Evolutionary conservation across 2,888 invertebrate species (phyloP).

Genomic region (Aphidoletes aphidimyza): DNA sequence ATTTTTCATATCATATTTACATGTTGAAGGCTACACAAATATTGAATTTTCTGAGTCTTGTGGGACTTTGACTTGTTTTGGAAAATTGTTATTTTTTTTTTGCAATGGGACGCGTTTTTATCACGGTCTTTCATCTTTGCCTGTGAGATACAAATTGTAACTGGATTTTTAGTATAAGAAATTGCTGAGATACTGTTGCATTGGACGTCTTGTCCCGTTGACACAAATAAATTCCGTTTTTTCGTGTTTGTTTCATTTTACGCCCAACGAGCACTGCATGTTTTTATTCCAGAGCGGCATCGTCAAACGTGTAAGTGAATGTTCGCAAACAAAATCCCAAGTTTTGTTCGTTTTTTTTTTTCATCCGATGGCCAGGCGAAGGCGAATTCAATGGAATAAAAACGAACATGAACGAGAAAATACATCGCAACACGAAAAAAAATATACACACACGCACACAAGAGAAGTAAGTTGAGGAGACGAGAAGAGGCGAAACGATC

Average conservation of each 20-base stretch:
- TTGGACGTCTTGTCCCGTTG: conserved; percentile 36
- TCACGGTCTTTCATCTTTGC: background rate
- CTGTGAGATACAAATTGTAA: too few species aligned
- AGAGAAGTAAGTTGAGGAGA: too few species aligned
- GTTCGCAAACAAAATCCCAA: conserved; percentile 51
- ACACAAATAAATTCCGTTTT: background rate
- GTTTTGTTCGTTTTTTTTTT: conserved; percentile 15
- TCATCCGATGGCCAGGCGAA: background rate
- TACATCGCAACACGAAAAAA: background rate
- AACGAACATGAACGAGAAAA: background rate
- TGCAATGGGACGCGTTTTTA: background rate
- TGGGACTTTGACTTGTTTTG: background rate
- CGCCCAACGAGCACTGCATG: too few species aligned
- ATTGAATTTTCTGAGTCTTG: conserved; percentile 4
- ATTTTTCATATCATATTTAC: conserved; percentile 20
- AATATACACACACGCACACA: too few species aligned
- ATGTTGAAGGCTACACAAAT: background rate
- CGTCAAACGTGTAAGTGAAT: background rate
- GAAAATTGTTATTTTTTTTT: conserved; percentile 10
- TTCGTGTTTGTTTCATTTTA: background rate
- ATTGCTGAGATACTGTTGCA: conserved; percentile 10
- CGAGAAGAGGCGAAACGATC: background rate
- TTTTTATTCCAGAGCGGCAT: background rate
- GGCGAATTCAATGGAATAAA: conserved; percentile 2
- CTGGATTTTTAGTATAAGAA: background rate